Evolutionary conservation across 2,888 invertebrate species (phyloP), one percentile per base, ranked within the genome.

Genomic region (Chrysolina oricalcia): DNA sequence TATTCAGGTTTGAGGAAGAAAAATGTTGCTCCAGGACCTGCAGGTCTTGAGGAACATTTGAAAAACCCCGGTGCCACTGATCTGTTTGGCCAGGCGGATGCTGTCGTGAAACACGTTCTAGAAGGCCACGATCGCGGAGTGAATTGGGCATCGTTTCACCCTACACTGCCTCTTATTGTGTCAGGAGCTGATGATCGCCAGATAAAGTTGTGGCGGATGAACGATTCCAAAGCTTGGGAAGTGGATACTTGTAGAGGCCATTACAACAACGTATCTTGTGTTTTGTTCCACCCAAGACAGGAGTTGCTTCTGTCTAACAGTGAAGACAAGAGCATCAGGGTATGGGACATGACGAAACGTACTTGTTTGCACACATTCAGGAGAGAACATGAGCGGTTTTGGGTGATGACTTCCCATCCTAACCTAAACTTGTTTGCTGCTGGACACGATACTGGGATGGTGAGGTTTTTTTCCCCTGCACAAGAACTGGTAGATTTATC

Each of bases 161-260:
- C 98, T 2, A 94, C 94, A 0, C 90, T 99, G 83, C 99, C 99
- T 0, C 78, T 84, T 62, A 84, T 84, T 81, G 97, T 97, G 0
- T 99, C 99, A 0, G 99, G 98, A 0, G 99, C 99, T n/a, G 99
- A 99, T 87, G 99, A 99, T 89, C 91, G 99, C 15, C 97, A 97
- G 87, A 95, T 99, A 65, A 99, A 99, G 88, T 90, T 99, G 81
- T 99, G 99, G 99, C 92, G 99, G 78, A 98, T 98, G 98, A 98
- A 98, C 87, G 98, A 98, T 89, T 93, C 96, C n/a, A 96, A 97
- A 91, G 99, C 98, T 0, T 99, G 98, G 98, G 99, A 99, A 88
- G 80, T 99, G 59, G 99, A 99, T 89, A 98, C 98, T 0, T 99
- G 98, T 84, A 94, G 99, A n/a, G 99, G 99, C 0, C 99, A 99